These are phyloP conservation scores for Chionomys nivalis DNA, from an alignment of 2,113 vertebrate genomes.

Conservation along the genomic window DNA sequence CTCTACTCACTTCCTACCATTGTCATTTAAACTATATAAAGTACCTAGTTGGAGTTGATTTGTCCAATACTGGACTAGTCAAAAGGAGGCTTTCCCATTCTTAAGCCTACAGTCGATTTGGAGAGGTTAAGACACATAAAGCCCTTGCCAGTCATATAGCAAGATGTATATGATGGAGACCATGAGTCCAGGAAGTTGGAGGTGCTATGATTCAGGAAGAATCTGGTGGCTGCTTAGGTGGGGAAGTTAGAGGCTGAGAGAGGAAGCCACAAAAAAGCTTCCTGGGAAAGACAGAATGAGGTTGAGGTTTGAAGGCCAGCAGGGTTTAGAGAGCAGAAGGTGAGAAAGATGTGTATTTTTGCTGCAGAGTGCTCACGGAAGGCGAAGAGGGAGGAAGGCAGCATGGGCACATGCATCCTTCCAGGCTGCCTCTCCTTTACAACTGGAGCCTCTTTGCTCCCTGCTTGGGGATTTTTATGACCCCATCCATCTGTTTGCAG, in stretches of 20 bases:
- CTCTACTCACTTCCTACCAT: neutral
- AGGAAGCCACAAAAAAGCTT: conserved; percentile 32
- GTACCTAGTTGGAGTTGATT: neutral
- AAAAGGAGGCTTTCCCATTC: neutral
- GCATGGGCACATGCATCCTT: conserved; percentile 49
- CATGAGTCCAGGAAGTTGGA: neutral
- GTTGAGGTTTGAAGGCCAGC: conserved; percentile 18
- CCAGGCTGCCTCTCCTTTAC: conserved; percentile 61
- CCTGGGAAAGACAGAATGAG: neutral
- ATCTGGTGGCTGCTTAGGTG: neutral
- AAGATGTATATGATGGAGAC: neutral
- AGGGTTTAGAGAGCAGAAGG: neutral
- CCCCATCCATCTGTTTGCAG: conserved; percentile 75
- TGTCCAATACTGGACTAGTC: neutral
- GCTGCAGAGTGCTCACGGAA: neutral
- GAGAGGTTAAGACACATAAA: conserved; percentile 16
- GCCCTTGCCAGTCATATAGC: neutral
- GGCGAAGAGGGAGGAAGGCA: neutral
- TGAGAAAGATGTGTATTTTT: neutral
- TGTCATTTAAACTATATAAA: neutral
- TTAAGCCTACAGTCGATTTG: conserved; percentile 6
- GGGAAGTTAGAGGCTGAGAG: neutral
- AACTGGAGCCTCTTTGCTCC: conserved; percentile 53
- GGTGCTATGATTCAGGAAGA: neutral
- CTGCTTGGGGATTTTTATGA: conserved; percentile 70